A percentile compares a stretch with the other conserved stretches of the same genome.
These are phyloP conservation scores for Colistium nudipinnis DNA, from an alignment of 2,113 vertebrate genomes.

Conservation along the genomic window DNA sequence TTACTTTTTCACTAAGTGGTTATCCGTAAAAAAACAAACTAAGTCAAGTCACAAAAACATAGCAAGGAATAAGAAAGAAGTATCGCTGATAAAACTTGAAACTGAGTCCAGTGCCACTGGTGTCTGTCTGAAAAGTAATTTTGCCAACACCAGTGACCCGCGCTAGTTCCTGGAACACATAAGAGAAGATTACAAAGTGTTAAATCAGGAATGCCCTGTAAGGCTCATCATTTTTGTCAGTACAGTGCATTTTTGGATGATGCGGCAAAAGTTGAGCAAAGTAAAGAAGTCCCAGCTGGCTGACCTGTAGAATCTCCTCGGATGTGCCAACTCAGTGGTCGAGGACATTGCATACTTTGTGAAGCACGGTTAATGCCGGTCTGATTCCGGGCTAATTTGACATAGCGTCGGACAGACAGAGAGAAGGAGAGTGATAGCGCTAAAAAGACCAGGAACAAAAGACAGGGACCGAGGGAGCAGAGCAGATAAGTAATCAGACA, in stretches of 20 bases:
- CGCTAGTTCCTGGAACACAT: too few species aligned
- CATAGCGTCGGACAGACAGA: conserved; percentile 17
- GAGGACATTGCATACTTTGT: not conserved
- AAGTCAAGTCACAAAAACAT: too few species aligned
- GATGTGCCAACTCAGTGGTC: not conserved
- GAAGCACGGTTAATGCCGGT: not conserved
- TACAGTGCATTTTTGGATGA: not conserved
- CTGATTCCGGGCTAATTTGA: conserved; percentile 27
- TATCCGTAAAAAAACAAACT: too few species aligned
- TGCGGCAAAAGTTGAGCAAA: not conserved
- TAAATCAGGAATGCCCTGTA: not conserved
- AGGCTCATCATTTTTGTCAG: not conserved
- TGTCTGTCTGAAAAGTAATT: too few species aligned
- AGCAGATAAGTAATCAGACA: conserved; percentile 63
- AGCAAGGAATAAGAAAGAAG: too few species aligned
- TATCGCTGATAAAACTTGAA: too few species aligned
- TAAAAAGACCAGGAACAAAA: conserved; percentile 56
- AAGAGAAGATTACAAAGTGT: too few species aligned
- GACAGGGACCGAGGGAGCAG: not conserved
- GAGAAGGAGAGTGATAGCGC: conserved; percentile 20
- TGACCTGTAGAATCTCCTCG: not conserved
- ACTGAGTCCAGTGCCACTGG: too few species aligned
- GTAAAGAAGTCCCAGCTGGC: not conserved
- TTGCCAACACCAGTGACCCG: too few species aligned
- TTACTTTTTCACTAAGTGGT: too few species aligned